Percentiles rank a stretch among this genome's conserved stretches.
Conservation (phyloP, 1,140 invertebrate genomes). For the Drosophila seguyi region DNA sequence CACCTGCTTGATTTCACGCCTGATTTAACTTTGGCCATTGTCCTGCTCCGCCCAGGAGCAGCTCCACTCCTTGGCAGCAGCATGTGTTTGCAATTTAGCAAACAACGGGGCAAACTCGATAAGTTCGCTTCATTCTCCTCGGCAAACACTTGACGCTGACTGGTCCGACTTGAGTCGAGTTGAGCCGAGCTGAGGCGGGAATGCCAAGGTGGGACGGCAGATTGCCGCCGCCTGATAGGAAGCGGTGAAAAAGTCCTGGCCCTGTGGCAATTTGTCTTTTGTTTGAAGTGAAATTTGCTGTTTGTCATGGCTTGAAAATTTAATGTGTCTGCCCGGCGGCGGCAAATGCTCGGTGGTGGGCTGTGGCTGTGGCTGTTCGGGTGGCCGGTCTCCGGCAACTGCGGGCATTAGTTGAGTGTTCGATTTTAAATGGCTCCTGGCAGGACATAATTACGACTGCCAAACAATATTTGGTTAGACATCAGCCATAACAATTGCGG, state of each 20-base stretch:
- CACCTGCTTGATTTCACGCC: slow-evolving; percentile 82
- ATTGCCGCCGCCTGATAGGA: slow-evolving; percentile 67
- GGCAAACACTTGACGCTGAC: slow-evolving; percentile 74
- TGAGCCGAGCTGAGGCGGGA: slow-evolving; percentile 29
- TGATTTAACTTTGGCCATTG: slow-evolving; percentile 81
- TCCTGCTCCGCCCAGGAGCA: slow-evolving; percentile 39
- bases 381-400: background rate
- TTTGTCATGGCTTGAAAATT: slow-evolving; percentile 69
- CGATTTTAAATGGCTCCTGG: slow-evolving; percentile 33
- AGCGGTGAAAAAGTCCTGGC: slow-evolving; percentile 52
- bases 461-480: slow-evolving; percentile 51
- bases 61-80: slow-evolving; percentile 52
- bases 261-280: slow-evolving; percentile 79
- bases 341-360: background rate
- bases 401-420: slow-evolving; percentile 27
- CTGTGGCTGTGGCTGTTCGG: background rate
- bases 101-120: slow-evolving; percentile 72
- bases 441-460: slow-evolving; percentile 66
- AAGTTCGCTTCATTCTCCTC: slow-evolving; percentile 65
- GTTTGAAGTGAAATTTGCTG: slow-evolving; percentile 82
- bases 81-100: slow-evolving; percentile 83
- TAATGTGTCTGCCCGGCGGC: slow-evolving; percentile 56
- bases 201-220: slow-evolving; percentile 48
- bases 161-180: slow-evolving; percentile 13
- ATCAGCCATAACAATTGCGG: slow-evolving; percentile 25